These are phyloP conservation scores for Ophraella communa DNA, from an alignment of 2,888 invertebrate species.

Conservation along the genomic window DNA sequence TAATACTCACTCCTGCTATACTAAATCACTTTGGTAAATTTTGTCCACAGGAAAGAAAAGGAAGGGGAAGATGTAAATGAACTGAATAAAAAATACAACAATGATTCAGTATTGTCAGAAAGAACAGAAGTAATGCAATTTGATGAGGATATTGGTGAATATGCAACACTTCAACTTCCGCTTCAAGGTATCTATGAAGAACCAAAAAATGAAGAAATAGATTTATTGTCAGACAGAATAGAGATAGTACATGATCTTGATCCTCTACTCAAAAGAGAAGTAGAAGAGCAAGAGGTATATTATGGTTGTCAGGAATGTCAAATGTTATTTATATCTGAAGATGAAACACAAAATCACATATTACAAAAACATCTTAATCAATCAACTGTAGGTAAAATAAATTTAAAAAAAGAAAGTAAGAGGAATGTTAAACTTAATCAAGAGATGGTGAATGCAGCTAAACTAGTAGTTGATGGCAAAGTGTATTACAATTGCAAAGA, in stretches of 20 bases:
- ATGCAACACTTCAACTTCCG: constrained; percentile 16
- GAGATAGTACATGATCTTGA: too few relatives aligned
- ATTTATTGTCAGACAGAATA: not conserved
- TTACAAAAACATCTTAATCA: constrained; percentile 47
- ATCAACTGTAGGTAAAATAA: constrained; percentile 24
- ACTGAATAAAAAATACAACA: constrained; percentile 19
- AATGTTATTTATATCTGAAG: constrained; percentile 46
- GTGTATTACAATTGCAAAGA: constrained; percentile 65
- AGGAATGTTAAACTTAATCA: constrained; percentile 55
- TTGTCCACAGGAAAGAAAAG: constrained; percentile 29
- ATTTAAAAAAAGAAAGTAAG: constrained; percentile 30
- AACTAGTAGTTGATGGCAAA: constrained; percentile 62
- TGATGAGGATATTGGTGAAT: constrained; percentile 8
- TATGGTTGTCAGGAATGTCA: constrained; percentile 51
- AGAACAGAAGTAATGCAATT: constrained; percentile 13
- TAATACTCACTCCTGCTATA: too few relatives aligned
- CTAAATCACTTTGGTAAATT: not conserved
- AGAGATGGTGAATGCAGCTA: constrained; percentile 58
- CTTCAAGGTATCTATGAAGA: constrained; percentile 8
- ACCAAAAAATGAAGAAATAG: not conserved
- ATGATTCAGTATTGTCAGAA: constrained; percentile 10
- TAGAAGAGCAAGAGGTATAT: constrained; percentile 33
- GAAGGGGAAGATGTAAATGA: constrained; percentile 8
- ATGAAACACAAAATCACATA: constrained; percentile 48
- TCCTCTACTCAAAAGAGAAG: constrained; percentile 17